Evolutionary conservation across 2,888 invertebrate genomes (phyloP).

Genomic region (Eremobia ochroleuca): DNA sequence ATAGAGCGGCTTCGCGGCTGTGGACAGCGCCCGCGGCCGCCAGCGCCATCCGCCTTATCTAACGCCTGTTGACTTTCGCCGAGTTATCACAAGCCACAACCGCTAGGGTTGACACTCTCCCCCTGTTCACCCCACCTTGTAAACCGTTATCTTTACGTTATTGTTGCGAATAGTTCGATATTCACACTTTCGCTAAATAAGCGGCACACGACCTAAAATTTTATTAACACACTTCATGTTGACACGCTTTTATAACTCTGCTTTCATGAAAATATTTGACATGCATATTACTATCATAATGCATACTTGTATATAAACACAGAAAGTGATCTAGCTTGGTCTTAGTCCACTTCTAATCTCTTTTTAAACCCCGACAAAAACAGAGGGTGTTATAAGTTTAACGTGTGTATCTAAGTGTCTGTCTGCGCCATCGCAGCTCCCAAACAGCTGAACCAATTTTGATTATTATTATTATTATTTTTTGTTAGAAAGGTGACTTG

Average conservation of each 20-base stretch:
- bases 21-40: conserved; percentile 74
- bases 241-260: conserved; percentile 42
- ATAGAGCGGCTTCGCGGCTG: conserved; percentile 76
- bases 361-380: too few species aligned
- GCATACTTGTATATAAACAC: too few species aligned
- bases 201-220: conserved; percentile 36
- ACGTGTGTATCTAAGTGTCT: too few species aligned
- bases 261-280: conserved; percentile 42
- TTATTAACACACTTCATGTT: conserved; percentile 35
- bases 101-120: conserved; percentile 57
- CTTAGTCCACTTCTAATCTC: too few species aligned
- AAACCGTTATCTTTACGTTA: conserved; percentile 8
- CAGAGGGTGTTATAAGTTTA: too few species aligned
- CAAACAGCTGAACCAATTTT: too few species aligned
- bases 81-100: conserved; percentile 69
- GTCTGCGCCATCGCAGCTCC: too few species aligned
- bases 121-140: conserved; percentile 2
- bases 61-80: conserved; percentile 80
- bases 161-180: conserved; percentile 32
- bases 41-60: conserved; percentile 77
- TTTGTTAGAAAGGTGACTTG: too few species aligned
- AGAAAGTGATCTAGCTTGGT: too few species aligned
- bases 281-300: too few species aligned
- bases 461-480: too few species aligned
- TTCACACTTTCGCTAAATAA: conserved; percentile 46